Conservation (phyloP, 37 sponge, comb jelly and placozoan genomes). For the Oscarella lobularis region DNA sequence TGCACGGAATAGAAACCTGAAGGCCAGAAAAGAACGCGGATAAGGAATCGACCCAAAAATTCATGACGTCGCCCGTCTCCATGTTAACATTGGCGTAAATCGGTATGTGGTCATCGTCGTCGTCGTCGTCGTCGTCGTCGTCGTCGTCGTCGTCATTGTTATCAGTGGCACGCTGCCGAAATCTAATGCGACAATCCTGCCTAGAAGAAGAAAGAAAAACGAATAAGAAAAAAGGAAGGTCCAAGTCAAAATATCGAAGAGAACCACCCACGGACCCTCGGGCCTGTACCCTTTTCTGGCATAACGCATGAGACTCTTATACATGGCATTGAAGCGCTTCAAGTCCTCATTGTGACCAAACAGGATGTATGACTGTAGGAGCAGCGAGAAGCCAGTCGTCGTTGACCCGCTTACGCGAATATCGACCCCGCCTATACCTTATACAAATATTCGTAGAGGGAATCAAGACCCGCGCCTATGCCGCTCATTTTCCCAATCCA, state of each 20-base stretch:
- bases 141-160: no score
- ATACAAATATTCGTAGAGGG: constrained; percentile 93
- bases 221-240: not conserved
- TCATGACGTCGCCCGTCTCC: constrained; percentile 48
- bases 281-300: constrained; percentile 54
- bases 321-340: constrained; percentile 64
- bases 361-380: constrained; percentile 71
- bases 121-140: no score
- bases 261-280: not conserved
- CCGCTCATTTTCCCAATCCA: constrained; percentile 86
- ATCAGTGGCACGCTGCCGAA: no score
- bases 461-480: constrained; percentile 94
- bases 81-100: constrained; percentile 83
- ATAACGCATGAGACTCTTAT: constrained; percentile 60
- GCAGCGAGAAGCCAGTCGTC: no score
- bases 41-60: constrained; percentile 86
- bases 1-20: no score
- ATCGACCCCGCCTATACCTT: no score
- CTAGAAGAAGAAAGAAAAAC: constrained; percentile 8
- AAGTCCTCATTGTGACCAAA: constrained; percentile 87
- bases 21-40: constrained; percentile 87
- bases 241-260: not conserved
- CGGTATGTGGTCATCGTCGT: constrained; percentile 11
- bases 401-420: not conserved
- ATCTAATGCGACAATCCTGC: no score